Conservation (phyloP, 2,888 invertebrate species). For the Meandrusa payeni region DNA sequence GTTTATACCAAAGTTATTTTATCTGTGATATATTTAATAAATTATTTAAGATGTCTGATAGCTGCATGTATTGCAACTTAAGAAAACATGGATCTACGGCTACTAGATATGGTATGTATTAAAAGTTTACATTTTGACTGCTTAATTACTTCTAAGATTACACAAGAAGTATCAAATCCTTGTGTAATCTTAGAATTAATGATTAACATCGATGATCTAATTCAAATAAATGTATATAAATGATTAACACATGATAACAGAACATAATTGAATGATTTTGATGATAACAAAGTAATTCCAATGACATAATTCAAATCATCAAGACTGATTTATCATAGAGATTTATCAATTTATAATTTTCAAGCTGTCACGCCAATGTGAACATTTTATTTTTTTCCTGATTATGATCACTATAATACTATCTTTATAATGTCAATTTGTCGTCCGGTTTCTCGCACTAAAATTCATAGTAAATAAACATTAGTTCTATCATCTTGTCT, state of each 20-base stretch:
- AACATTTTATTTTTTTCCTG: too few relatives aligned
- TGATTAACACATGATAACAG: background rate
- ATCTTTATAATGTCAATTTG: too few relatives aligned
- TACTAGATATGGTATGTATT: conserved; percentile 50
- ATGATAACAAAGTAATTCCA: conserved; percentile 20
- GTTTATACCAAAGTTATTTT: conserved; percentile 47
- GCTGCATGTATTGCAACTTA: conserved; percentile 51
- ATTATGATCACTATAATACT: too few relatives aligned
- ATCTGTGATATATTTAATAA: conserved; percentile 58
- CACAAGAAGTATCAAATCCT: too few relatives aligned
- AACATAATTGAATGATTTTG: conserved; percentile 15
- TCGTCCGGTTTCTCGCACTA: too few relatives aligned
- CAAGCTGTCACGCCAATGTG: too few relatives aligned
- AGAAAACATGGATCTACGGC: conserved; percentile 39
- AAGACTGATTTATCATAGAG: too few relatives aligned
- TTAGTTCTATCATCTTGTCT: too few relatives aligned
- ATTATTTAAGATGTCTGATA: conserved; percentile 50
- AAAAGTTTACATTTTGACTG: conserved; percentile 16
- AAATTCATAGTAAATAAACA: too few relatives aligned
- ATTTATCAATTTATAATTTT: too few relatives aligned
- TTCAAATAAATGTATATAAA: conserved; percentile 5
- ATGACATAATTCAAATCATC: conserved; percentile 26
- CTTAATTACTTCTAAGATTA: too few relatives aligned
- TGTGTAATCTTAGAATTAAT: conserved; percentile 21
- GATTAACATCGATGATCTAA: conserved; percentile 19